These are phyloP conservation scores for Neodontobutis hainanensis DNA, from an alignment of 2,113 vertebrate species.

Conservation along the genomic window DNA sequence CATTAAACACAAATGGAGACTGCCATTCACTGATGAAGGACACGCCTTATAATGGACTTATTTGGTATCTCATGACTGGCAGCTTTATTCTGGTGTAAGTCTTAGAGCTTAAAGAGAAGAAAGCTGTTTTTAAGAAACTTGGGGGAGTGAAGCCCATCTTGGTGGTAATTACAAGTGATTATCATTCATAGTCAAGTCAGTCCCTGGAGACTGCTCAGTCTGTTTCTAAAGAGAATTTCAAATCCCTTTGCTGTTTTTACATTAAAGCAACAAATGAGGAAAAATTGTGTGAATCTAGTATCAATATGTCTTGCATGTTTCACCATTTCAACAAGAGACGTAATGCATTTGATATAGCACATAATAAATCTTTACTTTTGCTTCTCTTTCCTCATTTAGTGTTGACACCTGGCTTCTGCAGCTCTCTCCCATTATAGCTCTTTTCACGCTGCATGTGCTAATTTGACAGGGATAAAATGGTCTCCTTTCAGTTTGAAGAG, in stretches of 20 bases:
- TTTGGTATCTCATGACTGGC: slow-evolving; percentile 57
- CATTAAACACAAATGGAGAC: slow-evolving; percentile 19
- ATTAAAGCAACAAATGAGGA: neutral
- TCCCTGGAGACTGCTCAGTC: slow-evolving; percentile 34
- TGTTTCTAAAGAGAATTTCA: slow-evolving; percentile 22
- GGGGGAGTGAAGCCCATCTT: slow-evolving; percentile 26
- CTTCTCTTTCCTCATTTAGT: neutral
- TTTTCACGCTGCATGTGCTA: slow-evolving; percentile 13
- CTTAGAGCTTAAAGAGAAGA: slow-evolving; percentile 11
- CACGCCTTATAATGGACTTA: slow-evolving; percentile 59
- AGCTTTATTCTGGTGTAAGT: slow-evolving; percentile 46
- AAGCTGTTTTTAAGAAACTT: slow-evolving; percentile 22
- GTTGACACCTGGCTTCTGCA: neutral
- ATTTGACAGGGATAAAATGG: neutral
- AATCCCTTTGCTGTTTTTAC: slow-evolving; percentile 9
- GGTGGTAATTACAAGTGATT: slow-evolving; percentile 57
- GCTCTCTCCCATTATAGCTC: neutral
- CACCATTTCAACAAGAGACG: too few species aligned
- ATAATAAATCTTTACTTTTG: neutral
- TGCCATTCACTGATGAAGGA: slow-evolving; percentile 24
- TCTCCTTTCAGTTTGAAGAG: neutral
- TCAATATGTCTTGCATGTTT: too few species aligned
- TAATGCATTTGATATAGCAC: too few species aligned
- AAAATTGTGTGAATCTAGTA: neutral
- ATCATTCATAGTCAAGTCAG: slow-evolving; percentile 40